phyloP scores from a whole-genome alignment of 2,888 invertebrate species.

The Brachyptera risi region DNA sequence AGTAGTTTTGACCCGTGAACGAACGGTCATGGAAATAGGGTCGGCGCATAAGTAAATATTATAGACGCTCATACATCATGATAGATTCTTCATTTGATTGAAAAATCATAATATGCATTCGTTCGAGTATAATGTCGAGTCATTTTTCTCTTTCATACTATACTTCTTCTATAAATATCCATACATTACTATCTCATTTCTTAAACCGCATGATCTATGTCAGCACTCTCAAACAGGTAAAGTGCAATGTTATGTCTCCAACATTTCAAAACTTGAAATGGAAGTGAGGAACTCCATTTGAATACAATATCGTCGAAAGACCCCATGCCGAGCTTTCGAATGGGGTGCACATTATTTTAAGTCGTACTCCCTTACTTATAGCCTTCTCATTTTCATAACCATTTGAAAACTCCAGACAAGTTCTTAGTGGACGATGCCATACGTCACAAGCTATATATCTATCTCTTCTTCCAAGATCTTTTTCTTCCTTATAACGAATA shows the following conservation, averaged over 20 bases:
- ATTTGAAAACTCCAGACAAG: conserved; percentile 28
- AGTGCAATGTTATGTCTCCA: conserved; percentile 12
- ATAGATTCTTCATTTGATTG: no score
- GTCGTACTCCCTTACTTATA: not conserved
- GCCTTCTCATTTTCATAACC: conserved; percentile 32
- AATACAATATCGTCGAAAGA: conserved; percentile 4
- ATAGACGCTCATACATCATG: no score
- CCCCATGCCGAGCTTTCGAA: not conserved
- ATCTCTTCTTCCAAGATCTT: not conserved
- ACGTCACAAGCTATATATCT: not conserved
- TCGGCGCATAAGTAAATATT: no score
- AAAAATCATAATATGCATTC: no score
- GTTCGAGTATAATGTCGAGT: no score
- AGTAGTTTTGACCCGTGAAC: no score
- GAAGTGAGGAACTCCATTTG: conserved; percentile 18
- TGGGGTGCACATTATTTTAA: not conserved
- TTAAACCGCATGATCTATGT: not conserved
- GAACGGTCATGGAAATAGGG: no score
- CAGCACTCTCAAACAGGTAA: conserved; percentile 10
- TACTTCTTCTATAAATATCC: no score
- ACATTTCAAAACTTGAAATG: not conserved
- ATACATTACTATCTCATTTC: not conserved
- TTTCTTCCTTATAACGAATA: not conserved
- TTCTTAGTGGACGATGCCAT: conserved; percentile 31
- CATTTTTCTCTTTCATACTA: no score